Percentiles rank a stretch among this genome's conserved stretches.
These are phyloP conservation scores for Odontothrips loti DNA, from an alignment of 2,888 invertebrate genomes.

Conservation along the genomic window DNA sequence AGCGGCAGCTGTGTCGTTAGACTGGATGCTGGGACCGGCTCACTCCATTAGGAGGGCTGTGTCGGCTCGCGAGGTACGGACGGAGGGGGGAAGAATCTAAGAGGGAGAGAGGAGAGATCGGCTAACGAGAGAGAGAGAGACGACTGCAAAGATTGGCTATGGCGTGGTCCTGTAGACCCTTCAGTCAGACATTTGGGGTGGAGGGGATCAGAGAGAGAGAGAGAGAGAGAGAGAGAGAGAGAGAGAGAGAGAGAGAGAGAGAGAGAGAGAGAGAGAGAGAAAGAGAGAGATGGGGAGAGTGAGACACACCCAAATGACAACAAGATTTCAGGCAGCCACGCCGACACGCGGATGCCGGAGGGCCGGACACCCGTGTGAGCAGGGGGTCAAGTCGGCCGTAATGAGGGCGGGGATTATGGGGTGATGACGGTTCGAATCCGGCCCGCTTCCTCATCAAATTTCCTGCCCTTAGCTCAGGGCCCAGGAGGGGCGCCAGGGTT, in stretches of 20 bases:
- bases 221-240: background rate
- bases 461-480: background rate
- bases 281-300: background rate
- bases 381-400: background rate
- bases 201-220: background rate
- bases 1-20: too few species aligned
- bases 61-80: background rate
- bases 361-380: too few species aligned
- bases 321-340: too few species aligned
- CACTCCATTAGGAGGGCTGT: too few species aligned
- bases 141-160: too few species aligned
- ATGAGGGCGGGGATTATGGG: background rate
- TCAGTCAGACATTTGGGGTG: too few species aligned
- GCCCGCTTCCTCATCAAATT: background rate
- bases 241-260: background rate
- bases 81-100: background rate
- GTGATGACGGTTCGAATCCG: background rate
- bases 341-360: too few species aligned
- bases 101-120: background rate
- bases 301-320: background rate
- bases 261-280: background rate
- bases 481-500: background rate
- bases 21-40: too few species aligned
- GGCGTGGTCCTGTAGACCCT: too few species aligned
- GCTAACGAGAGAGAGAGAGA: background rate